Evolutionary conservation across 2,113 vertebrate genomes (phyloP), one percentile per base, ranked within the genome.

Genomic region (Trachemys scripta): DNA sequence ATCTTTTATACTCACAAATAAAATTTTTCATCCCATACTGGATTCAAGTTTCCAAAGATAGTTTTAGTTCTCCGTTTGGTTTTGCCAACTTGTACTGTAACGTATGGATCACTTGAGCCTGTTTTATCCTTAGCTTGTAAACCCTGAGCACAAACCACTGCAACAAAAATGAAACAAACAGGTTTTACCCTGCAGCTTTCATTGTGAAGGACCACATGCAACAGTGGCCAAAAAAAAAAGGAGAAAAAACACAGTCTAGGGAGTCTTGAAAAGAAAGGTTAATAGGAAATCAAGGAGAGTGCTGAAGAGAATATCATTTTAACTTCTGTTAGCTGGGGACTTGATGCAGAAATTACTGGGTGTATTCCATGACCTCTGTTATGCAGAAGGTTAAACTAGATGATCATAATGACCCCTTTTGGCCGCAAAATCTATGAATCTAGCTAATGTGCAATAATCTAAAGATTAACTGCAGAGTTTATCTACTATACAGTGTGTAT

Each of bases 91-190:
- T 99, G 99, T 87, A 99, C 99, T 1, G 99, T 99, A 95, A 99
- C 99, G 22, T 99, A 99, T 0, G 99, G 99, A 94, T 99, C 99
- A 82, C 99, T 99, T 47, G 99, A 99, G 65, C 99, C 99, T 0
- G 99, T 99, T 98, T 99, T 99, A 97, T 99, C 99, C 97, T 99
- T 99, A 87, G 99, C 99, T 92, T 99, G 99, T 94, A 99, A 98
- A 42, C 99, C 99, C 98, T 99, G 99, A 88, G 99, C 99, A 96
- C 99, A 99, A 96, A 99, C 98, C 95, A 99, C 99, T 99, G 97
- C 45, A 92, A 97, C 29, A 95, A 90, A 96, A 92, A 19, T 50
- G 82, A 95, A 87, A 81, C 14, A 88, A 94, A 84, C 14, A 20
- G 24, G 42, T 82, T 86, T 97, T 47, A 96, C 80, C 3, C 49